Evolutionary conservation across 2,113 vertebrate genomes (phyloP).

Genomic region (Ceratotherium simum): DNA sequence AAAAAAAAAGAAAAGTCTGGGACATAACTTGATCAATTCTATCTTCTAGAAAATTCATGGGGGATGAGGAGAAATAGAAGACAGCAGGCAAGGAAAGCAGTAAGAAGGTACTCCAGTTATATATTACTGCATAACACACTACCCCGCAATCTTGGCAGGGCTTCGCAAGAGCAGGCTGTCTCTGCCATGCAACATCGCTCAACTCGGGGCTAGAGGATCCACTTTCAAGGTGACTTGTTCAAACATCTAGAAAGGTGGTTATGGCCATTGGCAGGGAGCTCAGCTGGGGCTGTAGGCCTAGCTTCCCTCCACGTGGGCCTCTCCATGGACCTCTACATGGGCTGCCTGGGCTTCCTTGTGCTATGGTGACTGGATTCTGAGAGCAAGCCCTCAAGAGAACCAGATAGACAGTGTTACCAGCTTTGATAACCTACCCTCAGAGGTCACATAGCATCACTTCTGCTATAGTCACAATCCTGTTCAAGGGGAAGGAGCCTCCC

Average conservation of each 20-base stretch:
- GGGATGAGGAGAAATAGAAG: neutral
- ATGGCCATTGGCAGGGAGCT: neutral
- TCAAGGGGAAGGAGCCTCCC: neutral
- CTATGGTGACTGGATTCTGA: neutral
- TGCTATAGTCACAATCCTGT: neutral
- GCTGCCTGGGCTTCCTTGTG: neutral
- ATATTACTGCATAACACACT: neutral
- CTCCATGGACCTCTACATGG: neutral
- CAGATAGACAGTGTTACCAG: neutral
- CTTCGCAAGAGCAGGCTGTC: neutral
- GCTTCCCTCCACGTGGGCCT: neutral
- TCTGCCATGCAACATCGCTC: neutral
- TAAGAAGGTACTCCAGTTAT: neutral
- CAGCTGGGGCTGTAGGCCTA: neutral
- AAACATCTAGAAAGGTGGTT: neutral
- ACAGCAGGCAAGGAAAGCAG: neutral
- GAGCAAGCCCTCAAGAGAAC: neutral
- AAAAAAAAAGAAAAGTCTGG: neutral
- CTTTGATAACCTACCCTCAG: neutral
- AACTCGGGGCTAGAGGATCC: neutral
- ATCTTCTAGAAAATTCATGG: slow-evolving; percentile 1
- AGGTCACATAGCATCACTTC: neutral
- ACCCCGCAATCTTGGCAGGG: neutral
- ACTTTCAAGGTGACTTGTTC: neutral
- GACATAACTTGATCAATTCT: neutral